Evolutionary conservation across 2,888 invertebrate species (phyloP).

Genomic region (Xestoiulus laeticollis): DNA sequence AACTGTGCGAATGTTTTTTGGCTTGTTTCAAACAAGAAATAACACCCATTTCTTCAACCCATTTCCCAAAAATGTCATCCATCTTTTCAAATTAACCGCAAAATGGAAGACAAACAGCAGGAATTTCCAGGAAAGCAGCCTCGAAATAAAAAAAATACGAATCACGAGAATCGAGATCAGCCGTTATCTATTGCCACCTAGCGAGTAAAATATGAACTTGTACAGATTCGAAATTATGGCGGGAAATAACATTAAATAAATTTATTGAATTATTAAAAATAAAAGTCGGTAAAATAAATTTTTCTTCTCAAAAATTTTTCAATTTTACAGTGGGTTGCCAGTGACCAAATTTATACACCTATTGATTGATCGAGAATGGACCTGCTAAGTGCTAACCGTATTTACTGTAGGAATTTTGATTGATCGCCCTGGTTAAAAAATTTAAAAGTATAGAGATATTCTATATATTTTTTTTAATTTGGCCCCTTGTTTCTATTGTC

Average conservation of each 20-base stretch:
- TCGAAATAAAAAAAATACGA: not conserved
- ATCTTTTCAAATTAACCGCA: not conserved
- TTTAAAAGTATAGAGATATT: no score
- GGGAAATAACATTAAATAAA: not conserved
- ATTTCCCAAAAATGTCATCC: not conserved
- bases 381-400: no score
- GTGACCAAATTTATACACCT: no score
- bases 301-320: no score
- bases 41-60: not conserved
- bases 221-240: not conserved
- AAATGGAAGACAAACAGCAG: not conserved
- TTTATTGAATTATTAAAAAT: no score
- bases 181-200: not conserved
- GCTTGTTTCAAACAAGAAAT: not conserved
- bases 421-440: no score
- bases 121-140: not conserved
- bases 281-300: no score
- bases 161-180: not conserved
- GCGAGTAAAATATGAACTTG: not conserved
- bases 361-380: no score
- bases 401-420: no score
- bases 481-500: no score
- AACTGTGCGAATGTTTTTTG: not conserved
- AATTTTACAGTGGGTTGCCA: no score
- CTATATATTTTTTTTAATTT: no score